phyloP scores from a whole-genome alignment of 2,888 invertebrate species.

The Calameuta filiformis region DNA sequence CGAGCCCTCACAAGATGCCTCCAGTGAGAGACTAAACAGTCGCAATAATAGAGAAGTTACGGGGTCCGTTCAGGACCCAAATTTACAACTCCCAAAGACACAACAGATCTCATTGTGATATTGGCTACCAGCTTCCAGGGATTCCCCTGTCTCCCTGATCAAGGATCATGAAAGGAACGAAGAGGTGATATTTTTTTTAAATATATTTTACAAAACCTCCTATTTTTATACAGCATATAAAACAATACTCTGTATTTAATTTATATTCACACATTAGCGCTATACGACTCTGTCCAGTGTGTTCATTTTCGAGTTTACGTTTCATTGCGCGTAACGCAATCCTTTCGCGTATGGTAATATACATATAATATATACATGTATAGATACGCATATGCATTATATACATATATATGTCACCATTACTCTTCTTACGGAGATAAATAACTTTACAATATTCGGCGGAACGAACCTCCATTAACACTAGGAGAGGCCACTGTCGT shows the following conservation, averaged over 20 bases:
- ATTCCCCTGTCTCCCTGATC: not conserved
- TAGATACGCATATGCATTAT: conserved; percentile 25
- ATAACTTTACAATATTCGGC: conserved; percentile 61
- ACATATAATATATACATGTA: conserved; percentile 35
- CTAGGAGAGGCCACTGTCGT: conserved; percentile 51
- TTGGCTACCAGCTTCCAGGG: not conserved
- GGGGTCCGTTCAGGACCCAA: not conserved
- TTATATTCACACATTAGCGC: conserved; percentile 66
- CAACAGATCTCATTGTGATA: not conserved
- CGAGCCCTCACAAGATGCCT: not conserved
- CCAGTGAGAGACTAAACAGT: not conserved
- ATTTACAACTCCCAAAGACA: not conserved
- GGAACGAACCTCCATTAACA: conserved; percentile 45
- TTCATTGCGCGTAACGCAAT: not conserved
- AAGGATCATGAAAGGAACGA: not conserved
- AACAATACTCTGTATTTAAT: conserved; percentile 66
- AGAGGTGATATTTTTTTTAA: conserved; percentile 45
- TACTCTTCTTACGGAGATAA: not conserved
- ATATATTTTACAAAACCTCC: conserved; percentile 66
- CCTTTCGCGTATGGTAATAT: conserved; percentile 19
- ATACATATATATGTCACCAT: conserved; percentile 6
- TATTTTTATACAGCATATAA: conserved; percentile 66
- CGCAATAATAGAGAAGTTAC: not conserved
- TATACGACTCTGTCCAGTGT: conserved; percentile 56
- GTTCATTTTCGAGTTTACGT: not conserved